Base-by-base conservation (phyloP, 2,113 vertebrate genomes). In the Campylomormyrus tamandua region DNA sequence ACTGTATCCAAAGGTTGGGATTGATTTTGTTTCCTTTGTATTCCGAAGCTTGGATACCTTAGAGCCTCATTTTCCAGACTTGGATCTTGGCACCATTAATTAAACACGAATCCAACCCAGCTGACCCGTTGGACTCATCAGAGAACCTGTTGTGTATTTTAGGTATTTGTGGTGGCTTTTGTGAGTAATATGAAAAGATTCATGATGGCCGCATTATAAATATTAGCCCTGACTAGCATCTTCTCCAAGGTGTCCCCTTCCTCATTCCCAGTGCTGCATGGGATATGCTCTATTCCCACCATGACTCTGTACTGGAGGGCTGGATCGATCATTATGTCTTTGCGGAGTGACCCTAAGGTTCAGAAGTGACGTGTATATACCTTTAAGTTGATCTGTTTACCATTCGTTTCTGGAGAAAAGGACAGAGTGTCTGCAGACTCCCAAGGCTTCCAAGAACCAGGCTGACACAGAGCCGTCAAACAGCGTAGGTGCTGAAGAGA, bases 1-100 rank as follows among this genome's bases (percentile, higher is more conserved):
- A 39, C 89, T 39, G 39, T 46, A 15, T 58, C 89, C 83, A 52
- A 48, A 58, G 50, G 35, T 66, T 90, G 83, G 80, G 83, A 86
- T 66, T 85, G 52, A 49, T 66, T 85, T 85, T 13, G n/a, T 13
- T 58, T 70, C 89, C 50, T 27, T 24, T 48, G 50, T 48, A 21
- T 52, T 49, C 17, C 2, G 48, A 77, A 42, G 50, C 89, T 31
- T 46, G 49, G 74, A 4, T 52, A n/a, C 74, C 19, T 48, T 24
- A 31, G n/a, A 6, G 27, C 21, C 50, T 39, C 10, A 19, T 31
- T 48, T 52, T 31, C 39, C n/a, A 42, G 17, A 21, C 53, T n/a
- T 45, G 3, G 27, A 31, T 39, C 17, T 27, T 74, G 46, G 19
- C n/a, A 35, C 27, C n/a, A 35, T 48, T 48, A 48, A 84, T 11